phyloP scores from a whole-genome alignment of 1,140 invertebrate species.

The Calephelis nemesis region DNA sequence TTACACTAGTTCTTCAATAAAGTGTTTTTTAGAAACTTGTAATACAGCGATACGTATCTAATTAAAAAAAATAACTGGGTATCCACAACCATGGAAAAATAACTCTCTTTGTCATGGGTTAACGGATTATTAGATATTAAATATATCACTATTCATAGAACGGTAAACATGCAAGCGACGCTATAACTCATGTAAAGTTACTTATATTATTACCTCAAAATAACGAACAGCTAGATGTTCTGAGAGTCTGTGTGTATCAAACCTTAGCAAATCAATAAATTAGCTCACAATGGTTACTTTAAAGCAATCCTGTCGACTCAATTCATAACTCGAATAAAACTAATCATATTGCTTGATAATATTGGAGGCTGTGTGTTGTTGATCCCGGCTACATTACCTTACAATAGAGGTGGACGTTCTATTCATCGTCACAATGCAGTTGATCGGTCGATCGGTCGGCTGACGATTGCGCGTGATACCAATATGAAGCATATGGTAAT shows the following conservation, averaged over 20 bases:
- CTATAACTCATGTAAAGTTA: no score
- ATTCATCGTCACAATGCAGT: conserved; percentile 68
- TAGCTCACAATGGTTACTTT: conserved; percentile 15
- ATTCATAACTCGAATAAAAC: conserved; percentile 12
- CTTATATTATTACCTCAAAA: no score
- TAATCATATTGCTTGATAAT: conserved; percentile 17
- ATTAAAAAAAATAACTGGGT: no score
- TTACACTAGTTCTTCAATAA: no score
- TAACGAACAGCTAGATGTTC: background rate
- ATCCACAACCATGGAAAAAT: no score
- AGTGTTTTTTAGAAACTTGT: no score
- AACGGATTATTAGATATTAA: no score
- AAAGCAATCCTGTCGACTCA: conserved; percentile 1
- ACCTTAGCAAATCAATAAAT: conserved; percentile 23
- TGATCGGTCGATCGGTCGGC: conserved; percentile 45
- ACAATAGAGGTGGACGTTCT: conserved; percentile 76
- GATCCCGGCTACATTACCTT: conserved; percentile 65
- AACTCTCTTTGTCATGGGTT: no score
- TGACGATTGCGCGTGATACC: conserved; percentile 57
- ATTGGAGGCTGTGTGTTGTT: conserved; percentile 23
- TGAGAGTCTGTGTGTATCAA: conserved; percentile 29
- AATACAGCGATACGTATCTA: no score
- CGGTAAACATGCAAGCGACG: no score
- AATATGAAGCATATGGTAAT: conserved; percentile 56
- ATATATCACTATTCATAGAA: no score